Evolutionary conservation across 2,888 invertebrate genomes (phyloP).

Genomic region (Stictocephala bisonia): DNA sequence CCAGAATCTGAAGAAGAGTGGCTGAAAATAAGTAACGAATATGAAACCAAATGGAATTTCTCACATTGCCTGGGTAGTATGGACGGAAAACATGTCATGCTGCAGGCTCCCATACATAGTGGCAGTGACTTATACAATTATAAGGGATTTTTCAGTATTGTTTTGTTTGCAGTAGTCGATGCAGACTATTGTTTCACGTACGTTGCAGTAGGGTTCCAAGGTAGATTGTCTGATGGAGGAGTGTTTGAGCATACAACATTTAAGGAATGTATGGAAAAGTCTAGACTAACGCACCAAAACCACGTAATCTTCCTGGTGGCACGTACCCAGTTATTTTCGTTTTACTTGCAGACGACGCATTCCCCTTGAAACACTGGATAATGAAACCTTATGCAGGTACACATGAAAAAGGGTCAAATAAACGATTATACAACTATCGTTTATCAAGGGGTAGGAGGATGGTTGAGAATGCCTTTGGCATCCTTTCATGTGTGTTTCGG

Average conservation of each 20-base stretch:
- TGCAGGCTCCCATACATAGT: slow-evolving; percentile 1
- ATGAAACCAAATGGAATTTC: slow-evolving; percentile 5
- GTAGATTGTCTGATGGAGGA: slow-evolving; percentile 7
- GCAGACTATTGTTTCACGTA: slow-evolving; percentile 21
- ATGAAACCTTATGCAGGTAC: slow-evolving; percentile 22
- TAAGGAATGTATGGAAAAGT: not conserved
- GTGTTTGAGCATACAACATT: slow-evolving; percentile 2
- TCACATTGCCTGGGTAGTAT: slow-evolving; percentile 4
- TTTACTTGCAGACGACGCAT: slow-evolving; percentile 18
- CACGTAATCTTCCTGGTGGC: not conserved
- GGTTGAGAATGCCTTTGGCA: slow-evolving; percentile 25
- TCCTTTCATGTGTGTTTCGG: slow-evolving; percentile 11
- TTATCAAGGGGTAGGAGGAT: not conserved
- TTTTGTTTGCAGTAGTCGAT: slow-evolving; percentile 5
- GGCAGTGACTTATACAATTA: slow-evolving; percentile 13
- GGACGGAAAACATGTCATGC: slow-evolving; percentile 17
- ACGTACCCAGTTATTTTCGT: slow-evolving; percentile 1
- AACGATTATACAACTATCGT: slow-evolving; percentile 26
- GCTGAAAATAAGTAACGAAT: not conserved
- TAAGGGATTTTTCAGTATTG: slow-evolving; percentile 21
- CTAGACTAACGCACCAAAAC: slow-evolving; percentile 17
- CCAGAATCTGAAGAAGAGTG: not conserved
- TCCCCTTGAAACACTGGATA: slow-evolving; percentile 9
- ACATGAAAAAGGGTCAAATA: slow-evolving; percentile 4
- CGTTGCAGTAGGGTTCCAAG: slow-evolving; percentile 1